These are phyloP conservation scores for Aythya baeri DNA, from an alignment of 2,113 vertebrate genomes.

Conservation along the genomic window DNA sequence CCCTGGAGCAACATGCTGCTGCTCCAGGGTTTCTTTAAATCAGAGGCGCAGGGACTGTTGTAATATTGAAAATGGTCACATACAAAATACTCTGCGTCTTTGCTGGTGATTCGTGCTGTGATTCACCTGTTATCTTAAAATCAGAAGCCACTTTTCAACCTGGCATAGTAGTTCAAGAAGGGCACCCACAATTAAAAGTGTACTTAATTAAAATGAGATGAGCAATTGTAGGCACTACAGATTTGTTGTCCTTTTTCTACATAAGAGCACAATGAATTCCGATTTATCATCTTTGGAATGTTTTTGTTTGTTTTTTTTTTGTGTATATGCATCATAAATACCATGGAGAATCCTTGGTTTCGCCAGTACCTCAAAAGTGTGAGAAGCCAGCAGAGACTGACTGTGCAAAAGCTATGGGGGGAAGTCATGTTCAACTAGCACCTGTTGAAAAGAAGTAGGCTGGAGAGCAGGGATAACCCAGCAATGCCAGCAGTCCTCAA, in stretches of 20 bases:
- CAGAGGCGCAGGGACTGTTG: neutral
- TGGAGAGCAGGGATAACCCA: neutral
- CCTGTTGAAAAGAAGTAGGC: neutral
- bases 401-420: fast-evolving
- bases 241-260: neutral
- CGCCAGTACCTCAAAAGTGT: neutral
- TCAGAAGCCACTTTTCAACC: neutral
- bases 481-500: neutral
- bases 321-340: fast-evolving
- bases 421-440: neutral
- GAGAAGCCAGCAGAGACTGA: neutral
- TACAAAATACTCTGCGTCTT: neutral
- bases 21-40: neutral
- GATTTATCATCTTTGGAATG: fast-evolving
- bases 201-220: neutral
- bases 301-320: neutral
- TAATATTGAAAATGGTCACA: neutral
- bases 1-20: neutral
- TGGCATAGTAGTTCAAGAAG: neutral
- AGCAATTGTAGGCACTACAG: fast-evolving
- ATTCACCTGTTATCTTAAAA: neutral
- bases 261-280: neutral
- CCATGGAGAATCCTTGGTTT: neutral
- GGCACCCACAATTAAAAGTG: neutral
- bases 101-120: neutral